Evolutionary conservation across 2,888 invertebrate species (phyloP).

Genomic region (Lysandra coridon): DNA sequence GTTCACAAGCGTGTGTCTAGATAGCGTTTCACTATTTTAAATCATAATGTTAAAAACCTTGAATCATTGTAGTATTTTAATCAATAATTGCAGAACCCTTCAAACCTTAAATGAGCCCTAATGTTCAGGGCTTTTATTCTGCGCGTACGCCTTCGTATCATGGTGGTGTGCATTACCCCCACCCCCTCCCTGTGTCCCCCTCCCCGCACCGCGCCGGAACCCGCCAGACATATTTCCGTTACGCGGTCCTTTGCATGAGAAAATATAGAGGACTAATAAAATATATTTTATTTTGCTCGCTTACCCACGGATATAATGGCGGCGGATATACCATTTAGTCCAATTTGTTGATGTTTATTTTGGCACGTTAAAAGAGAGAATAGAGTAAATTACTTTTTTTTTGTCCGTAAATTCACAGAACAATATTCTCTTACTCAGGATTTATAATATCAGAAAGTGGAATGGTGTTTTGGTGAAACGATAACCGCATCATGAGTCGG

Average conservation of each 20-base stretch:
- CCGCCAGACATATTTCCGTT: conserved; percentile 15
- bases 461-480: not conserved
- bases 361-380: not conserved
- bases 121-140: not conserved
- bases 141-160: conserved; percentile 53
- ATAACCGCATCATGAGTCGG: conserved; percentile 41
- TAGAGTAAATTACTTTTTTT: not conserved
- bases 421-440: not conserved
- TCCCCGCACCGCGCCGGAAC: conserved; percentile 5
- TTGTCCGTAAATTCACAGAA: not conserved
- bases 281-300: not conserved
- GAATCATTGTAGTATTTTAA: no score
- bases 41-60: no score
- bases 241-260: conserved; percentile 6
- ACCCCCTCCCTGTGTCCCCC: conserved; percentile 41
- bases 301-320: not conserved
- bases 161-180: conserved; percentile 63
- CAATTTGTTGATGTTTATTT: not conserved
- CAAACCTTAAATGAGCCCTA: not conserved
- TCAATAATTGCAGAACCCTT: not conserved
- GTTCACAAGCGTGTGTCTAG: no score
- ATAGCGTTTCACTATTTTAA: no score
- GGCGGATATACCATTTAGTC: not conserved
- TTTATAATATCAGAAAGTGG: not conserved
- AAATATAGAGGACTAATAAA: not conserved